Evolutionary conservation across 1,140 invertebrate species (phyloP), one percentile per base, ranked within the genome.

Genomic region (Apis cerana): DNA sequence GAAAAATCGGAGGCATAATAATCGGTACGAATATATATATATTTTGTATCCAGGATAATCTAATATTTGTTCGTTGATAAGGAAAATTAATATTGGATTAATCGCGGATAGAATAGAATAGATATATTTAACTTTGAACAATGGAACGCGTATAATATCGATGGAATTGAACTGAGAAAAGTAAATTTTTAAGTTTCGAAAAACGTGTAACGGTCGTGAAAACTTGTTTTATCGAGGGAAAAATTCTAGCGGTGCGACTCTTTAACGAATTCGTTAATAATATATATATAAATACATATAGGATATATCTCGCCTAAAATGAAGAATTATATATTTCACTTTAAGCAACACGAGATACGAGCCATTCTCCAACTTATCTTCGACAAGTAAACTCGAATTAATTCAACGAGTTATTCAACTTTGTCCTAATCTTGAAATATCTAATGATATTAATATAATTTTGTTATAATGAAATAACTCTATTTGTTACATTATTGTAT

Each of bases 251-350:
- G 12, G 59, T 64, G 50, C 58, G 50, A 68, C 64, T 23, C 50
- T 64, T 54, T 75, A 75, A 76, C 72, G 43, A 75, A 76, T n/a
- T 68, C 62, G 19, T 81, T 43, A 68, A 75, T 81, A 50, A 33
- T 80, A n/a, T 52, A 54, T 81, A 15, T 19, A 54, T 15, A 21
- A 33, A 33, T 74, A 74, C 33, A 43, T 52, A 54, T 75, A 76
- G 13, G 52, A 75, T 75, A 43, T 54, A 62, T 54, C 58, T 43
- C 68, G 58, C 19, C 68, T 80, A 72, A 72, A 50, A 10, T 21
- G 27, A 54, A 5, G 15, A 43, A 48, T 58, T 43, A 61, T 59
- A 62, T n/a, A 54, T 54, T 80, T 67, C 54, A 67, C 52, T 50
- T 43, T 54, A 17, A 54, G 23, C 13, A 76, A 59, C 17, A 23